Percentiles rank a stretch among this genome's conserved stretches.
Conservation (phyloP, 2,797 vertebrate genomes). For the Chromobotia macracanthus region DNA sequence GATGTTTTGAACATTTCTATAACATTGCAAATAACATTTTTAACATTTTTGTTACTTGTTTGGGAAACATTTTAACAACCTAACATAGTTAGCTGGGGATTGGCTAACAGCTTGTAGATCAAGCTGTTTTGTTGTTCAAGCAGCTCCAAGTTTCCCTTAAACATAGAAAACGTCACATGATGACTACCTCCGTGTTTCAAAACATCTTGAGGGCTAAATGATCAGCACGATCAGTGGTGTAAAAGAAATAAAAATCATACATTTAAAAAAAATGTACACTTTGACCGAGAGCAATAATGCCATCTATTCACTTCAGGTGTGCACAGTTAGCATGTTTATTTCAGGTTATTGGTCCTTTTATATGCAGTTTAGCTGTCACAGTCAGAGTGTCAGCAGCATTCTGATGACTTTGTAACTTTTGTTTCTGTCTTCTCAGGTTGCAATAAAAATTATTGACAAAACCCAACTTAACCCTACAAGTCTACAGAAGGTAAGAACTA, state of each 20-base stretch:
- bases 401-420: conserved; percentile 25
- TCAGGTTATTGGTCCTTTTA: conserved; percentile 26
- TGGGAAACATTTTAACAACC: no score
- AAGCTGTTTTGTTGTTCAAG: no score
- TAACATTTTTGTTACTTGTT: no score
- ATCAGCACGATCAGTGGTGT: conserved; percentile 32
- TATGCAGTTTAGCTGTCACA: conserved; percentile 31
- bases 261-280: conserved; percentile 36
- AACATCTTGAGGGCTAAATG: no score
- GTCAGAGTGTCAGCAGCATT: neutral
- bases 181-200: neutral
- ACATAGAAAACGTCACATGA: neutral
- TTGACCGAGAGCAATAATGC: conserved; percentile 51
- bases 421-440: conserved; percentile 78
- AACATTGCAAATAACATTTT: no score
- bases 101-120: neutral
- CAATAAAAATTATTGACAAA: conserved; percentile 97
- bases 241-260: neutral
- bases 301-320: conserved; percentile 39
- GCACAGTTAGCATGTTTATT: conserved; percentile 36
- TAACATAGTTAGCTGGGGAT: no score
- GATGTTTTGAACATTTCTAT: no score
- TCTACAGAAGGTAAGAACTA: conserved; percentile 88
- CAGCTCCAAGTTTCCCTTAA: no score
- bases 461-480: conserved; percentile 93